Base-by-base conservation (phyloP, 2,888 invertebrate species). In the Apoda limacodes region DNA sequence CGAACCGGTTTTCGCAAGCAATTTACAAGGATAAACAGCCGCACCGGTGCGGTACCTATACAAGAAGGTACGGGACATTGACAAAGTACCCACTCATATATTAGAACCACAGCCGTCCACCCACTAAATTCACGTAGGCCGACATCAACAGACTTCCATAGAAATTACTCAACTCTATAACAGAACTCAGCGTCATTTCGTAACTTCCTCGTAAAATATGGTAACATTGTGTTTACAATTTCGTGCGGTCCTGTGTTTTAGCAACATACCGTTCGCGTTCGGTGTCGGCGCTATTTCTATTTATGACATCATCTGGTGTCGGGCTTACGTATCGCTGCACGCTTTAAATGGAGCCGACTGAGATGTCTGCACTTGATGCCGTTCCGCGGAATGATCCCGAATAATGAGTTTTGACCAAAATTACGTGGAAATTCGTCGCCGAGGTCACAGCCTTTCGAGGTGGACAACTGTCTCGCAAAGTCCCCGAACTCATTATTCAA, bases 231-330 rank as follows among this genome's bases (percentile, higher is more conserved):
- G 58, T 58, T 64, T 58, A 61, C 58, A 55, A 56, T 60, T 55
- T 57, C 50, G 48, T 48, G 55, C 49, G 51, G 60, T 63, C 51
- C 50, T 52, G 48, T 55, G 54, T 64, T 72, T 70, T 66, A 62
- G 60, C 58, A 63, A 66, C 64, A 63, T 66, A 69, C 67, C 59
- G 54, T 60, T 56, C 55, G 51, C 48, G 53, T 60, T 58, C 52
- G 50, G 48, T 60, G 55, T 62, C 53, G 69, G 65, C 59, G 78
- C 82, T 83, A 83, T 83, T 83, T 83, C 78, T 76, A 76, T 76
- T 70, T 68, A 80, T 83, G 83, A 83, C 83, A 83, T 83, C 83
- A 83, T 71, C 68, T 60, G 60, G 71, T 66, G 67, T 70, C 71
- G 69, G 70, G 67, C 71, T 81, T 78, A 78, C 80, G 82, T 81